Percentiles rank a stretch among this genome's conserved stretches.
phyloP scores from a whole-genome alignment of 1,140 invertebrate species.

The Bombus terrestris region DNA sequence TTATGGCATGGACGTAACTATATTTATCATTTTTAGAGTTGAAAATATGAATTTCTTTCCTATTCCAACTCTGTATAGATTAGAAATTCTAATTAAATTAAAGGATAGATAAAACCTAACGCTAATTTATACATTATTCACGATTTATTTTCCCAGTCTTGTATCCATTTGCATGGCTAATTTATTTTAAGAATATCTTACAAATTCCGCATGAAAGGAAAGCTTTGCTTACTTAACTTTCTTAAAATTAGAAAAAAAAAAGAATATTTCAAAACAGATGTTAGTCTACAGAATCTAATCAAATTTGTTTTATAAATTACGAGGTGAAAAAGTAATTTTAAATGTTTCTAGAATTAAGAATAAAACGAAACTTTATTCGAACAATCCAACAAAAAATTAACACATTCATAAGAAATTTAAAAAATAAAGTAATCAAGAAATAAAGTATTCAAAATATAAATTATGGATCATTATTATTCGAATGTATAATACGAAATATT shows the following conservation, averaged over 20 bases:
- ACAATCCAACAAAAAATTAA: neutral
- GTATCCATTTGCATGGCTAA: neutral
- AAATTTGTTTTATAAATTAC: too few relatives aligned
- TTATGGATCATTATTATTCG: neutral
- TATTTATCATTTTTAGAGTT: too few relatives aligned
- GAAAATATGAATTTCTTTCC: neutral
- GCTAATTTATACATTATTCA: neutral
- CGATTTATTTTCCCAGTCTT: too few relatives aligned
- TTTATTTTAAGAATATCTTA: neutral
- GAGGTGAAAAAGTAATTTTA: too few relatives aligned
- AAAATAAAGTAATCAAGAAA: neutral
- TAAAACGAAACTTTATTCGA: too few relatives aligned
- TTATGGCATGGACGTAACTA: too few relatives aligned
- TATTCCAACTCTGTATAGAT: neutral
- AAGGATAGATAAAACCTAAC: neutral
- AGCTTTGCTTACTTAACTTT: too few relatives aligned
- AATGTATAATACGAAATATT: neutral
- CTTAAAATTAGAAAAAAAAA: too few relatives aligned
- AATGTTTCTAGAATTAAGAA: too few relatives aligned
- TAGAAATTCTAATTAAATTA: neutral
- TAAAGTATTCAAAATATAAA: neutral
- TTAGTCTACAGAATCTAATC: too few relatives aligned
- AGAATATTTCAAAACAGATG: too few relatives aligned
- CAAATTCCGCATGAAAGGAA: neutral
- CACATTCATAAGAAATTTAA: neutral